Conservation (phyloP, 2,113 vertebrate genomes). For the Thalassarche chlororhynchos region DNA sequence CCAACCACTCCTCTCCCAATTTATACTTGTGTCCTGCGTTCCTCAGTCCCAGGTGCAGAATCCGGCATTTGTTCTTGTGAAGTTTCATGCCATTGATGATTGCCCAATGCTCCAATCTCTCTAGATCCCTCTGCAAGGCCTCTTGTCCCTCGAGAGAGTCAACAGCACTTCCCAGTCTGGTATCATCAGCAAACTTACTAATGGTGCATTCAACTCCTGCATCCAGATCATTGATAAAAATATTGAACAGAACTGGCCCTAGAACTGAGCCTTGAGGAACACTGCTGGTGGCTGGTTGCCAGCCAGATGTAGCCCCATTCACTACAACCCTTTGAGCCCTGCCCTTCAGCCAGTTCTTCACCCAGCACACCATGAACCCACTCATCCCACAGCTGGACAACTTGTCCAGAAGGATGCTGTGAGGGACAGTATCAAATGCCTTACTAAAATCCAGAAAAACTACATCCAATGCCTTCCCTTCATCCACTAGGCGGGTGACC, state of each 20-base stretch:
- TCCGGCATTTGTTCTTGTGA: rapidly evolving
- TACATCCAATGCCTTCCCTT: not conserved
- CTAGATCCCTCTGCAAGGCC: not conserved
- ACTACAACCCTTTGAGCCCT: not conserved
- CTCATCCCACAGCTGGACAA: not conserved
- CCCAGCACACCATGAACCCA: not conserved
- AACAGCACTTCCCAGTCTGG: not conserved
- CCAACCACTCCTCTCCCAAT: not conserved
- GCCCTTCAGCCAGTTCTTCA: not conserved
- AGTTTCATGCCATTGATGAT: not conserved
- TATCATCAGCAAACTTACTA: not conserved
- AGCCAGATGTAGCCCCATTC: not conserved
- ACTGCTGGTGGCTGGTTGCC: rapidly evolving
- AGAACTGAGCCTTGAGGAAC: not conserved
- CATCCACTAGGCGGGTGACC: not conserved
- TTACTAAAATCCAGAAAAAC: not conserved
- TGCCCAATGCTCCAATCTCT: not conserved
- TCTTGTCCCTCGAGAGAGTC: not conserved
- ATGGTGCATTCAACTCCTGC: not conserved
- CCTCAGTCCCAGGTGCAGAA: not conserved
- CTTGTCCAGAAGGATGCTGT: not conserved
- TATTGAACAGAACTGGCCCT: not conserved
- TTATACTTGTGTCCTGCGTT: too few relatives aligned
- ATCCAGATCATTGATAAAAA: too few relatives aligned
- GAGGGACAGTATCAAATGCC: not conserved